phyloP scores from a whole-genome alignment of 2,888 invertebrate genomes.

The Amiota mariae region DNA sequence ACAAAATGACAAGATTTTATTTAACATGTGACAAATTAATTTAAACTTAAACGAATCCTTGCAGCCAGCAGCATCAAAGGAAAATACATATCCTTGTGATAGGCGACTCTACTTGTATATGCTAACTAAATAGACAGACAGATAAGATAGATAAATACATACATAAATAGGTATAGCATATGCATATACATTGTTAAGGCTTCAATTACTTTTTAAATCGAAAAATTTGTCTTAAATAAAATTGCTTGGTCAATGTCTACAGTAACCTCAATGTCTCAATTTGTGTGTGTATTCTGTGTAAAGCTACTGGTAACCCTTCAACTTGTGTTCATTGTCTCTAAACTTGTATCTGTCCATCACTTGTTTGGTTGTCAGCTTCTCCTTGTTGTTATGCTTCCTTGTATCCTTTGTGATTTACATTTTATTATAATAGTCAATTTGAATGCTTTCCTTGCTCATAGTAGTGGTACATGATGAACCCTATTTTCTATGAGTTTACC shows the following conservation, averaged over 20 bases:
- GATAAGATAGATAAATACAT: background rate
- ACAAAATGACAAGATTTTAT: background rate
- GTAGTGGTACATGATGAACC: background rate
- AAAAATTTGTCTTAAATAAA: conserved; percentile 45
- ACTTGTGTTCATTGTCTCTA: background rate
- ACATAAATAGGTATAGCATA: background rate
- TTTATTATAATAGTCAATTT: background rate
- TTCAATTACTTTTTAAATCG: conserved; percentile 50
- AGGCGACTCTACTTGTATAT: too few species aligned
- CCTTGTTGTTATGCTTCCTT: background rate
- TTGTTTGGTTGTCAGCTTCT: conserved; percentile 43
- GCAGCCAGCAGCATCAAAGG: too few species aligned
- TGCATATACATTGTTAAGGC: background rate
- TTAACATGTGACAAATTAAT: conserved; percentile 55
- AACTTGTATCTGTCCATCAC: conserved; percentile 43
- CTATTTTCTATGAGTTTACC: conserved; percentile 1
- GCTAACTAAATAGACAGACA: too few species aligned
- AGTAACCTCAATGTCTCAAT: background rate
- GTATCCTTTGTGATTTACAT: background rate
- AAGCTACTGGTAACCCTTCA: too few species aligned
- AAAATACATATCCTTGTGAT: too few species aligned
- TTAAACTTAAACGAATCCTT: conserved; percentile 53
- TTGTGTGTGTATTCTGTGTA: too few species aligned
- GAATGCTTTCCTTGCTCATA: too few species aligned
- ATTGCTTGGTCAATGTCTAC: conserved; percentile 53